Evolutionary conservation across 2,113 vertebrate species (phyloP).

Genomic region (Dicaeum eximium): DNA sequence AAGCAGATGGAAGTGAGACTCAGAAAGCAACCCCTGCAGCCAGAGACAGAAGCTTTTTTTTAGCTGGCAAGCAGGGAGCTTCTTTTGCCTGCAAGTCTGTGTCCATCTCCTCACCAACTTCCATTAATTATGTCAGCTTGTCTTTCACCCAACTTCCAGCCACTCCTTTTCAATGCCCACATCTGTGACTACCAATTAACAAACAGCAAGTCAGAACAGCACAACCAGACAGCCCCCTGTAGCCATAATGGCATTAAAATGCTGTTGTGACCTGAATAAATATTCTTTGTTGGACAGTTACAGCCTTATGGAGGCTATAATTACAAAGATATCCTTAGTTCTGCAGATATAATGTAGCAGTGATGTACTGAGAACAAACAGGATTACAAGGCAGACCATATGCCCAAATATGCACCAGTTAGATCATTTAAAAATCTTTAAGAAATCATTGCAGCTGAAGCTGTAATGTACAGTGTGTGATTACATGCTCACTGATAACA

Average conservation of each 20-base stretch:
- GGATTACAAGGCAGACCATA: constrained; percentile 17
- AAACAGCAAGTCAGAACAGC: not conserved
- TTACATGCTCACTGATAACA: constrained; percentile 40
- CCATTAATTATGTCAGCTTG: constrained; percentile 47
- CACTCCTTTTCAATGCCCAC: constrained; percentile 36
- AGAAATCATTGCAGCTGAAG: constrained; percentile 52
- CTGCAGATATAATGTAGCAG: constrained; percentile 23
- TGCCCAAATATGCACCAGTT: constrained; percentile 32
- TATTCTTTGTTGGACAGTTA: constrained; percentile 61
- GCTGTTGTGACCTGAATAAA: constrained; percentile 57
- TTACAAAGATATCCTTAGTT: constrained; percentile 27
- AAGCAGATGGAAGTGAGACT: constrained; percentile 20
- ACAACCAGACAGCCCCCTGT: constrained; percentile 2
- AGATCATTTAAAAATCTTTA: constrained; percentile 47
- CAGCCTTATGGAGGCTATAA: constrained; percentile 42
- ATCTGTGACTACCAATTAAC: constrained; percentile 66
- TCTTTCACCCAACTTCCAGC: constrained; percentile 43
- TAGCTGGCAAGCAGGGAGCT: not conserved
- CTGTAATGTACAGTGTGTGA: constrained; percentile 28
- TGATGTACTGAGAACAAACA: constrained; percentile 40
- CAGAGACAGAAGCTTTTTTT: constrained; percentile 16
- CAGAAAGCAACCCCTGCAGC: constrained; percentile 12
- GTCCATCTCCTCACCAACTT: not conserved
- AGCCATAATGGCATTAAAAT: constrained; percentile 53
- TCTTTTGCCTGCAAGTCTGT: not conserved